Conservation (phyloP, 2,888 invertebrate species). For the Cephus runcator region DNA sequence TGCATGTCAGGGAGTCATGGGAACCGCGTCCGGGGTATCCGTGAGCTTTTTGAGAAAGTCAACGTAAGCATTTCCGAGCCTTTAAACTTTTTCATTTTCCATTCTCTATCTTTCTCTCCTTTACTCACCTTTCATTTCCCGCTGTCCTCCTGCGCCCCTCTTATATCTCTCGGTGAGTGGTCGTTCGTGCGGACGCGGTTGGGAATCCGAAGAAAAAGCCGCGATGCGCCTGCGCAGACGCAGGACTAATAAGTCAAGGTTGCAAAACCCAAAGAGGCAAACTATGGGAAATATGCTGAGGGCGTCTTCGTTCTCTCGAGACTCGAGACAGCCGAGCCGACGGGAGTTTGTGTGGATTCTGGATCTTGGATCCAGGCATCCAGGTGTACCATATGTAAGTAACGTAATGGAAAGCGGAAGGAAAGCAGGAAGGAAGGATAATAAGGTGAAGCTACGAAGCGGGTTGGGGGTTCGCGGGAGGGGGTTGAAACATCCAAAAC, state of each 20-base stretch:
- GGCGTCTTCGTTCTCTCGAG: background rate
- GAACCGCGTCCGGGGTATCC: background rate
- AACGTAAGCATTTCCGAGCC: background rate
- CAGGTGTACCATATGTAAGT: slow-evolving; percentile 34
- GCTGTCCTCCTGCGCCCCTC: background rate
- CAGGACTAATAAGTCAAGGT: background rate
- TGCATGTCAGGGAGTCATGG: background rate
- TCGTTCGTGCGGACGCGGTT: background rate
- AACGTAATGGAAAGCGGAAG: slow-evolving; percentile 47
- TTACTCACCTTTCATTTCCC: background rate
- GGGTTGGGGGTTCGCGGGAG: slow-evolving; percentile 4
- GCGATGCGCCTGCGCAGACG: background rate
- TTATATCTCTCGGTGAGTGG: background rate
- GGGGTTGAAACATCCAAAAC: background rate
- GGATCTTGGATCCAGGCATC: background rate
- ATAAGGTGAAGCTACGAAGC: slow-evolving; percentile 18
- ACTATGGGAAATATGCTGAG: slow-evolving; percentile 5
- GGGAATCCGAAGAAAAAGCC: background rate
- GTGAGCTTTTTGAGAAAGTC: background rate
- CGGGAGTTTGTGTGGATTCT: background rate
- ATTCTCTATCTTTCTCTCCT: background rate
- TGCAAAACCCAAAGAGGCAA: background rate
- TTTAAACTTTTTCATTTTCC: background rate
- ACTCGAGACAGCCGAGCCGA: background rate
- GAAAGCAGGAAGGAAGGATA: slow-evolving; percentile 33